These are phyloP conservation scores for Hystrix cristata DNA, from an alignment of 2,113 vertebrate genomes.

Conservation along the genomic window DNA sequence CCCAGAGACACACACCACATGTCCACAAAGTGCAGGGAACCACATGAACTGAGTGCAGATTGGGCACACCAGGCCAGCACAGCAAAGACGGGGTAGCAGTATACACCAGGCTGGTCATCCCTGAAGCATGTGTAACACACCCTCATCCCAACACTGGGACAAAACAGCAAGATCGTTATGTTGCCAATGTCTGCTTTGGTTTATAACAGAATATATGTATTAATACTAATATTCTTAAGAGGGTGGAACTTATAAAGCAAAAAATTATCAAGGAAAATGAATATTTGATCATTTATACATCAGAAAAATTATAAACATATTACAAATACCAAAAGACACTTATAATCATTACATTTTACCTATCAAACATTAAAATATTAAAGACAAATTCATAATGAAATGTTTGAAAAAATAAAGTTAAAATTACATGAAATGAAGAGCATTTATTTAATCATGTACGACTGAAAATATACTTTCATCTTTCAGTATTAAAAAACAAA, in stretches of 20 bases:
- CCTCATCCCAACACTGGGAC: neutral
- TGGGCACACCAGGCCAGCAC: neutral
- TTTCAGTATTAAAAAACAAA: slow-evolving; percentile 10
- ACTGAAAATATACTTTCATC: neutral
- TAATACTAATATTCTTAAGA: neutral
- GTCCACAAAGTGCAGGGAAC: neutral
- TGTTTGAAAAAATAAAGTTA: neutral
- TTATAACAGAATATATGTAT: neutral
- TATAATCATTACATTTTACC: neutral
- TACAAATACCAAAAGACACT: slow-evolving; percentile 4
- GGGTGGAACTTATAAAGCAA: neutral
- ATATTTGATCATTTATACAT: neutral
- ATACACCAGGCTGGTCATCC: neutral
- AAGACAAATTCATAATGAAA: neutral
- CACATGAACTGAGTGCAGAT: no score
- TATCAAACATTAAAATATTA: slow-evolving; percentile 45
- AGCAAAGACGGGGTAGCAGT: neutral
- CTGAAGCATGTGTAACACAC: neutral
- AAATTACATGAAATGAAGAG: neutral
- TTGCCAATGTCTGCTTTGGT: neutral
- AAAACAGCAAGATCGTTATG: neutral
- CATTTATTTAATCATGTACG: neutral
- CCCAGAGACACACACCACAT: rapidly evolving
- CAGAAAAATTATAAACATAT: slow-evolving; percentile 41
- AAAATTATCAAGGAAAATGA: neutral